Percentiles rank a stretch among this genome's conserved stretches.
Evolutionary conservation across 2,113 vertebrate genomes (phyloP).

Genomic region (Brachyhypopomus gauderio): DNA sequence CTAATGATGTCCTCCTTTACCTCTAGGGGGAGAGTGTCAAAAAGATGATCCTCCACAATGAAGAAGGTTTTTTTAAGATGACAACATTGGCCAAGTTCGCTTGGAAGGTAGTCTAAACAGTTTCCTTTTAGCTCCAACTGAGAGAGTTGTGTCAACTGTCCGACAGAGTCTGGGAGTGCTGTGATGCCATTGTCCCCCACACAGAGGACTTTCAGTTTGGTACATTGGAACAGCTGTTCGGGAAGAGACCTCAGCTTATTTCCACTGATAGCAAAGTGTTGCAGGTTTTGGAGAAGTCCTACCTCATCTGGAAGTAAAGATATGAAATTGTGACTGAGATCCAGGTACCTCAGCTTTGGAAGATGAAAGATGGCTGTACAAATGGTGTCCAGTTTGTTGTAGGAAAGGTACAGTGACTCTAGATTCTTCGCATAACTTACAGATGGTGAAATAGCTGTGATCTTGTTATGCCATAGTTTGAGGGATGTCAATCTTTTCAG

Average conservation of each 20-base stretch:
- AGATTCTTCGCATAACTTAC: constrained; percentile 90
- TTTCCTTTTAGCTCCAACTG: constrained; percentile 94
- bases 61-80: constrained; percentile 87
- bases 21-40: constrained; percentile 89
- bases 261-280: constrained; percentile 88
- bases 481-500: constrained; percentile 93
- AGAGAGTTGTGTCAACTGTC: constrained; percentile 86
- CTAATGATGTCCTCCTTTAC: constrained; percentile 89
- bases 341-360: constrained; percentile 90
- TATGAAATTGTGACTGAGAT: constrained; percentile 90
- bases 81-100: constrained; percentile 84
- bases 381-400: constrained; percentile 93
- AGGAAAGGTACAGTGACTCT: constrained; percentile 90
- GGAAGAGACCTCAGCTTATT: constrained; percentile 92
- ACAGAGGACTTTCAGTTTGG: constrained; percentile 91
- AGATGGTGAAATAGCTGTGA: constrained; percentile 87
- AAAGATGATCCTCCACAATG: constrained; percentile 93
- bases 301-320: constrained; percentile 84
- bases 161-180: constrained; percentile 83
- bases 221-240: constrained; percentile 89
- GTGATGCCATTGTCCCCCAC: constrained; percentile 89
- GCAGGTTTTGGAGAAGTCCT: constrained; percentile 87
- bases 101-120: constrained; percentile 88
- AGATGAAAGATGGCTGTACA: constrained; percentile 88
- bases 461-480: constrained; percentile 98